phyloP scores from a whole-genome alignment of 1,140 invertebrate genomes.

The Augochlora pura region DNA sequence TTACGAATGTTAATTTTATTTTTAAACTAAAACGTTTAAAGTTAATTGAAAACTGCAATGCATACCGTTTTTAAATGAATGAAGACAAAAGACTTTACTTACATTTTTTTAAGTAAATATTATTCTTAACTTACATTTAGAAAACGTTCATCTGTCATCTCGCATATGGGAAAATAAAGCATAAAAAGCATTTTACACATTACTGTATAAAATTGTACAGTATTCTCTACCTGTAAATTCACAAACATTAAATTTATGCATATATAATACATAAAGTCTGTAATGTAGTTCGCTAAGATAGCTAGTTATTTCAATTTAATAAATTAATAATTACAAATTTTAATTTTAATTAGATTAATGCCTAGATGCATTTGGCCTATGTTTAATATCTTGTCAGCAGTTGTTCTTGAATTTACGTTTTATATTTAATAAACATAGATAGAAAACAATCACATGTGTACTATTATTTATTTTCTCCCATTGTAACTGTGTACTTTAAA shows the following conservation, averaged over 20 bases:
- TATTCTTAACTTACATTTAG: neutral
- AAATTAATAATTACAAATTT: neutral
- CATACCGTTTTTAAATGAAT: neutral
- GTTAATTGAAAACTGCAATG: neutral
- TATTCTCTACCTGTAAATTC: neutral
- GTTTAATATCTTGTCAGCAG: neutral
- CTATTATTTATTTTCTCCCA: neutral
- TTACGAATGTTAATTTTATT: conserved; percentile 24
- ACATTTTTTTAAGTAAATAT: neutral
- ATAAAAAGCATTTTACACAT: neutral
- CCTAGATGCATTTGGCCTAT: conserved; percentile 2
- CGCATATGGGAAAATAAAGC: neutral
- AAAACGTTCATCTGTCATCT: neutral
- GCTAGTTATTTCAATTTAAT: neutral
- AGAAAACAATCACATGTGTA: neutral
- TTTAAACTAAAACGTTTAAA: neutral
- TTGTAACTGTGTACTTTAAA: neutral
- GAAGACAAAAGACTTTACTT: neutral
- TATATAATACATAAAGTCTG: neutral
- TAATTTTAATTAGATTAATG: neutral
- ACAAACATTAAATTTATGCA: neutral
- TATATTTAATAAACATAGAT: conserved; percentile 13
- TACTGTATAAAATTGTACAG: neutral
- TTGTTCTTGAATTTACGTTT: neutral
- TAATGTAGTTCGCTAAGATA: neutral